Conservation (phyloP, 2,888 invertebrate species). For the Lymantria monacha region DNA sequence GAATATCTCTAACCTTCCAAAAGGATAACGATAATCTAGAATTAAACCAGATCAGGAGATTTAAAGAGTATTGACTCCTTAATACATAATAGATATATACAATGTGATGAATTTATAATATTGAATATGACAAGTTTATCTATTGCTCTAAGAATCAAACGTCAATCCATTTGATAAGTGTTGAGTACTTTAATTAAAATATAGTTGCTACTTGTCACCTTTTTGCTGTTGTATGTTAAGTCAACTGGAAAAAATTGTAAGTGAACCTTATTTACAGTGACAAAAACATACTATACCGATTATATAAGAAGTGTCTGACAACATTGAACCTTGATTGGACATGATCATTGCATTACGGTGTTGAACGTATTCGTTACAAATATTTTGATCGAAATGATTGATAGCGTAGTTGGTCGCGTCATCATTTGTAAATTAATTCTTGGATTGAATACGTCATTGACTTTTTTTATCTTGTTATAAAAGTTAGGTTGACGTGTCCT, state of each 20-base stretch:
- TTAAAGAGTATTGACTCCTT: too few species aligned
- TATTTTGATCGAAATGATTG: too few species aligned
- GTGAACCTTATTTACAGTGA: conserved; percentile 5
- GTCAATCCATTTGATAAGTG: conserved; percentile 8
- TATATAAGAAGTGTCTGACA: conserved; percentile 12
- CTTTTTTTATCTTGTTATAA: too few species aligned
- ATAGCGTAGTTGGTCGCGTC: not conserved
- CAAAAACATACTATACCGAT: conserved; percentile 11
- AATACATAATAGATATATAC: too few species aligned
- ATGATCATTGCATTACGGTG: conserved; percentile 8
- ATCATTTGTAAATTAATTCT: too few species aligned
- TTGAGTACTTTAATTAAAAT: conserved; percentile 11
- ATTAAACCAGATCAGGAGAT: too few species aligned
- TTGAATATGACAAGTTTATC: too few species aligned
- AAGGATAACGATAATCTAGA: too few species aligned
- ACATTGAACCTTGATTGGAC: conserved; percentile 5
- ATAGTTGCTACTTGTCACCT: conserved; percentile 9
- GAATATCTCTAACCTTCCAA: too few species aligned
- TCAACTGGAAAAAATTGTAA: conserved; percentile 6
- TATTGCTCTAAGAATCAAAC: not conserved
- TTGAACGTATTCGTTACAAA: not conserved
- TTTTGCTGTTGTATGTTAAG: conserved; percentile 9
- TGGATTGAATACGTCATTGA: too few species aligned
- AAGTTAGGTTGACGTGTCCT: too few species aligned
- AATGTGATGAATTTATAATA: too few species aligned